These are phyloP conservation scores for Hyla sarda DNA, from an alignment of 2,113 vertebrate species.

Conservation along the genomic window DNA sequence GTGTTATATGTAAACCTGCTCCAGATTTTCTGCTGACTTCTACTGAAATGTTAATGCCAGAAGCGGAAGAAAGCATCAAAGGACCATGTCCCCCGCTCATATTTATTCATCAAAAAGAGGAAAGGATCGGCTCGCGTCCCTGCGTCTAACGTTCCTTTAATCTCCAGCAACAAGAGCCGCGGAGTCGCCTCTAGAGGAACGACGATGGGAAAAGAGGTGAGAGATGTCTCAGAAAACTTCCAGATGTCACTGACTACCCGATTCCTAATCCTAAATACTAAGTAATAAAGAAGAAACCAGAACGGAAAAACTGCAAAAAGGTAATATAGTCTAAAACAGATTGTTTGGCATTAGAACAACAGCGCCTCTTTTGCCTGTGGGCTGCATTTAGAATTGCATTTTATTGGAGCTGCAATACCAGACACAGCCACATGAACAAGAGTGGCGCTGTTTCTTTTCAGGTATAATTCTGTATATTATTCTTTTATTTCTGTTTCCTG, in stretches of 20 bases:
- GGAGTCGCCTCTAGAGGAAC: not conserved
- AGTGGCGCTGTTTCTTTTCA: not conserved
- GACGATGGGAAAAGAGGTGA: not conserved
- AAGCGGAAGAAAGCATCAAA: conserved; percentile 36
- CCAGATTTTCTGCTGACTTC: conserved; percentile 40
- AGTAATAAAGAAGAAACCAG: not conserved
- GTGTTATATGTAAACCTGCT: conserved; percentile 21
- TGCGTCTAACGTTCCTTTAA: conserved; percentile 11
- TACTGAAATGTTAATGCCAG: conserved; percentile 41
- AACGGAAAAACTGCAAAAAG: not conserved
- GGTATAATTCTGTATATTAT: too few relatives aligned
- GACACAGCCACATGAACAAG: too few relatives aligned
- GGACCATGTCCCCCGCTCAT: not conserved
- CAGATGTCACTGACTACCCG: not conserved
- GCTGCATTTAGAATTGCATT: not conserved
- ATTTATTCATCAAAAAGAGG: conserved; percentile 14
- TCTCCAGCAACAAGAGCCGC: not conserved
- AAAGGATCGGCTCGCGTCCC: not conserved
- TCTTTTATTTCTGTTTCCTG: too few relatives aligned
- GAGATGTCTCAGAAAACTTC: not conserved
- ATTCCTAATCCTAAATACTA: not conserved
- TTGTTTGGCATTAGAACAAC: not conserved
- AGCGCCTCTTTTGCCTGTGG: not conserved
- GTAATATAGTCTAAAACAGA: not conserved
- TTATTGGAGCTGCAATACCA: too few relatives aligned